Conservation (phyloP, 2,113 vertebrate genomes). For the Hemibagrus wyckioides region DNA sequence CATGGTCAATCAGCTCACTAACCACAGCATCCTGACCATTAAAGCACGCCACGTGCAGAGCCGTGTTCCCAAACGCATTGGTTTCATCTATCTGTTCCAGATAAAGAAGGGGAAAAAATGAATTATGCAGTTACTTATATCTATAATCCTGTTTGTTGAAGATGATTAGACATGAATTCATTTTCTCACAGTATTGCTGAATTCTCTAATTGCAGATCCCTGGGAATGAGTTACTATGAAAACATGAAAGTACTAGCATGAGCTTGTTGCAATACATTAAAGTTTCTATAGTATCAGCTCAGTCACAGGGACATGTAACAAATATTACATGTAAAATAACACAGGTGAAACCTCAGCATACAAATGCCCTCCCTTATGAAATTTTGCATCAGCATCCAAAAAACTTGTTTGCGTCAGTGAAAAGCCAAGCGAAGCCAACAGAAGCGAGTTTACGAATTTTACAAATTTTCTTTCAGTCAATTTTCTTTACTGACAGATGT, state of each 20-base stretch:
- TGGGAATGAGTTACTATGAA: neutral
- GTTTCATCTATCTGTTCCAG: slow-evolving; percentile 87
- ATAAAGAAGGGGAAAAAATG: slow-evolving; percentile 6
- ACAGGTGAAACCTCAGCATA: too few species aligned
- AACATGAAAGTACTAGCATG: neutral
- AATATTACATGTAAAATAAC: neutral
- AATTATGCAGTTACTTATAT: neutral
- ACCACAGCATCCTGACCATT: slow-evolving; percentile 94
- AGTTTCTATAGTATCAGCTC: neutral
- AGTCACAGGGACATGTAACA: neutral
- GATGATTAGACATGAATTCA: neutral
- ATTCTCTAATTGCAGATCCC: neutral
- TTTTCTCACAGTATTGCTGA: neutral
- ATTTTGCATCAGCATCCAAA: too few species aligned
- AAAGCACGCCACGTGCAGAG: slow-evolving; percentile 93
- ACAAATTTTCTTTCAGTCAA: too few species aligned
- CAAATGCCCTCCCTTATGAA: too few species aligned
- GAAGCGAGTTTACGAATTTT: too few species aligned
- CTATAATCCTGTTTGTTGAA: neutral
- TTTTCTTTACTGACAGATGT: too few species aligned
- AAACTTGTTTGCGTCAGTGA: too few species aligned
- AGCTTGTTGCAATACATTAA: neutral
- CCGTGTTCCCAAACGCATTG: slow-evolving; percentile 93
- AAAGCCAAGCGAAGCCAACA: too few species aligned
- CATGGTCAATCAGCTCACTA: slow-evolving; percentile 92